Evolutionary conservation across 2,888 invertebrate species (phyloP).

Genomic region (Lepidochitona cinerea): DNA sequence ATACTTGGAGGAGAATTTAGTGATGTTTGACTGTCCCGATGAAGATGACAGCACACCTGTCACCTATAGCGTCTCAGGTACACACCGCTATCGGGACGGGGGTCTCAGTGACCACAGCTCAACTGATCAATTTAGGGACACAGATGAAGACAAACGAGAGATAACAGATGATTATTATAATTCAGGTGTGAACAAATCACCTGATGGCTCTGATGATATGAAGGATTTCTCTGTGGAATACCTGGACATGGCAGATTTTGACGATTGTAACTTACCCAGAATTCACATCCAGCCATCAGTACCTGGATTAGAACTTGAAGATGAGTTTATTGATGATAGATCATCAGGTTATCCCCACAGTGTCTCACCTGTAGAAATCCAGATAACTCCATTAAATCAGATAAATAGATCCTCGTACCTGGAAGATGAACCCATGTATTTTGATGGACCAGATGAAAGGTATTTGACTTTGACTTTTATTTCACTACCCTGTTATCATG

Average conservation of each 20-base stretch:
- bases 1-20: background rate
- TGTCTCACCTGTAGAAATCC: background rate
- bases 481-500: too few species aligned
- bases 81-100: background rate
- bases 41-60: background rate
- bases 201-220: background rate
- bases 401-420: background rate
- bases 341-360: background rate
- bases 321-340: background rate
- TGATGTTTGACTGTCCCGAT: conserved; percentile 6
- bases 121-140: background rate
- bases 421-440: background rate
- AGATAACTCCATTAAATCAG: background rate
- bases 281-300: background rate
- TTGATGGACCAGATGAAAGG: conserved; percentile 4
- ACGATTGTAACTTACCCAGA: background rate
- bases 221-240: too few species aligned
- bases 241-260: background rate
- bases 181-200: background rate
- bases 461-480: too few species aligned
- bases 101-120: background rate
- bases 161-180: too few species aligned
- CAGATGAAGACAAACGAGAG: background rate
- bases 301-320: background rate
- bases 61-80: too few species aligned